Base-by-base conservation (phyloP, 2,888 invertebrate genomes). In the Coecobrya sp. region DNA sequence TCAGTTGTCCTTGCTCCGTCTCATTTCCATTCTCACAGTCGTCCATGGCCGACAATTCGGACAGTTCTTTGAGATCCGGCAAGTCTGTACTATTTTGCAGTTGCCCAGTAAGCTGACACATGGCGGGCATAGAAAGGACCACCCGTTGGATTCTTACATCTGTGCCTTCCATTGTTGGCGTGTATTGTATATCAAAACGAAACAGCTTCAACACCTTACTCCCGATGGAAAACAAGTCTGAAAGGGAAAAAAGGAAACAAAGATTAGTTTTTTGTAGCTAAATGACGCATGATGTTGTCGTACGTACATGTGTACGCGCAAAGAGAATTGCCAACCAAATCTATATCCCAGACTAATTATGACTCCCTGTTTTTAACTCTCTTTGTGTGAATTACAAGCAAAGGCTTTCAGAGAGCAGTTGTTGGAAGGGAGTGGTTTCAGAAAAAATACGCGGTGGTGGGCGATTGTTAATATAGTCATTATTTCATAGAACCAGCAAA, bases 171-270 rank as follows among this genome's bases (percentile, higher is more conserved):
- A 86, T 89, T 62, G 89, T 82, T 89, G 89, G 70, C 45, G 68
- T 70, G 65, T 86, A 85, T 13, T 82, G 68, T 19, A 92, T 86
- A 52, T 92, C 92, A 55, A 89, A 92, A 27, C 89, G 92, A 85
- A 92, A 86, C 42, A 92, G 82, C 70, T 89, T 92, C 86, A 92
- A 86, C 30, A 92, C 92, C 70, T 92, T 92, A 27, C 79, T 92
- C 84, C 92, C 92, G 52, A 92, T 89, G n/a, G 92, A 92, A 65
- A 92, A 92, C 89, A 92, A 86, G 81, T 92, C 92, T 92, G 86
- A 55, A 52, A 19, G 8, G 25, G 49, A 59, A 81, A 49, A 86
- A 76, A 42, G 10, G 25, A 82, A 36, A 59, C 25, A 52, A 36
- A 81, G 25, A n/a, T 11, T 13, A 22, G 4, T 22, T 62, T 10